Evolutionary conservation across 2,797 vertebrate species (phyloP).

Genomic region (Knipowitschia caucasica): DNA sequence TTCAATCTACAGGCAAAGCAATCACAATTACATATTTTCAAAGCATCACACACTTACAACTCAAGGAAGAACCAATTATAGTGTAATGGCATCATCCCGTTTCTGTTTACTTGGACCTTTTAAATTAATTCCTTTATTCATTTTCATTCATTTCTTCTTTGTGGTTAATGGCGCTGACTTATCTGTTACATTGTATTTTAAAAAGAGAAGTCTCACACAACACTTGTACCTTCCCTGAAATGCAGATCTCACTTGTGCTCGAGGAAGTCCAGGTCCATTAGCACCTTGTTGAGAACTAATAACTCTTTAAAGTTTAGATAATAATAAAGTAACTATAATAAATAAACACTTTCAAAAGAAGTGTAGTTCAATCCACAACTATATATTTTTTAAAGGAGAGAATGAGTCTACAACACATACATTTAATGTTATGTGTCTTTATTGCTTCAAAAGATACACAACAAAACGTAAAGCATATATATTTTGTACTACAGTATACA

Average conservation of each 20-base stretch:
- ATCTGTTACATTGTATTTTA: background rate
- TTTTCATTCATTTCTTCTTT: background rate
- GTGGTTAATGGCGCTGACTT: background rate
- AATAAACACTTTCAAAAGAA: background rate
- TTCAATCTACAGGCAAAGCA: too few species aligned
- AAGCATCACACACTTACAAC: too few species aligned
- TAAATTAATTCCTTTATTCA: background rate
- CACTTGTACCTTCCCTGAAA: conserved; percentile 4
- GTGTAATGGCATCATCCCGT: background rate
- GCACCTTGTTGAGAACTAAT: conserved; percentile 1
- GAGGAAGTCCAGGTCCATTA: conserved; percentile 16
- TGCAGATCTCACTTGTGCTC: conserved; percentile 6
- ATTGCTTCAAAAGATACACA: too few species aligned
- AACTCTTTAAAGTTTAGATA: background rate
- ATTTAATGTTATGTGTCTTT: too few species aligned
- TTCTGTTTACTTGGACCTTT: too few species aligned
- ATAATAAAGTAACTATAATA: conserved; percentile 2
- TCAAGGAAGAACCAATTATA: too few species aligned
- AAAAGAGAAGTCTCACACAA: background rate
- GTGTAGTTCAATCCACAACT: background rate
- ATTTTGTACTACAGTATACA: too few species aligned
- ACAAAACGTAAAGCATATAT: too few species aligned
- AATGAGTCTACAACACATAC: too few species aligned
- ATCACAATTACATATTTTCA: too few species aligned
- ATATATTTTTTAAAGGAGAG: too few species aligned